These are phyloP conservation scores for Melanaphis sacchari DNA, from an alignment of 1,140 invertebrate species.

Conservation along the genomic window DNA sequence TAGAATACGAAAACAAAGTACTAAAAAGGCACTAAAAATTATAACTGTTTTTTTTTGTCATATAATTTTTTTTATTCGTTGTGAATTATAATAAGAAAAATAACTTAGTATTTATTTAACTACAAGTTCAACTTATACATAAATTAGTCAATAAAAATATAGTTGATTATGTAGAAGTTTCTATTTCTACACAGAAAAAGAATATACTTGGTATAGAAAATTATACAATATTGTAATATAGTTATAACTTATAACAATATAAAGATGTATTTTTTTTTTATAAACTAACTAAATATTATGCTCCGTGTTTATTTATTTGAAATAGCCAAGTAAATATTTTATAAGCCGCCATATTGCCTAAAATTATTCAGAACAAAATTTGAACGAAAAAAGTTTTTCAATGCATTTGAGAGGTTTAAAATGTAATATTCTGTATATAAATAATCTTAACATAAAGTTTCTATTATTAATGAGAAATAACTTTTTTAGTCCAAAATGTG, in stretches of 20 bases:
- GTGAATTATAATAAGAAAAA: neutral
- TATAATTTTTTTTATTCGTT: neutral
- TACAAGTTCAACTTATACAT: neutral
- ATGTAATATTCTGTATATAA: neutral
- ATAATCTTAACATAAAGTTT: neutral
- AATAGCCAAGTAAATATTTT: neutral
- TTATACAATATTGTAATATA: neutral
- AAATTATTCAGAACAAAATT: neutral
- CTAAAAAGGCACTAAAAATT: neutral
- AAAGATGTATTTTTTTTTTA: neutral
- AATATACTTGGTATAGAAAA: neutral
- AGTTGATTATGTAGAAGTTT: neutral
- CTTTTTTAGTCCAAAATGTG: neutral
- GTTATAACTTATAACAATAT: neutral
- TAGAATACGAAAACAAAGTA: neutral
- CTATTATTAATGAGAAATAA: neutral
- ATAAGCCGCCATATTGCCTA: neutral
- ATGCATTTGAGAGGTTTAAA: constrained; percentile 4
- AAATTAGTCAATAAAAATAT: neutral
- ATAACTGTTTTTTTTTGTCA: too few relatives aligned
- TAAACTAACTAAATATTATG: neutral
- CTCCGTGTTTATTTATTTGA: neutral
- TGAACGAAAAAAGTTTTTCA: neutral
- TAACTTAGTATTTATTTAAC: neutral
- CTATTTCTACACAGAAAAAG: too few relatives aligned